A percentile compares a stretch with the other conserved stretches of the same genome.
phyloP scores from a whole-genome alignment of 2,888 invertebrate genomes.

The Scotopteryx bipunctaria region DNA sequence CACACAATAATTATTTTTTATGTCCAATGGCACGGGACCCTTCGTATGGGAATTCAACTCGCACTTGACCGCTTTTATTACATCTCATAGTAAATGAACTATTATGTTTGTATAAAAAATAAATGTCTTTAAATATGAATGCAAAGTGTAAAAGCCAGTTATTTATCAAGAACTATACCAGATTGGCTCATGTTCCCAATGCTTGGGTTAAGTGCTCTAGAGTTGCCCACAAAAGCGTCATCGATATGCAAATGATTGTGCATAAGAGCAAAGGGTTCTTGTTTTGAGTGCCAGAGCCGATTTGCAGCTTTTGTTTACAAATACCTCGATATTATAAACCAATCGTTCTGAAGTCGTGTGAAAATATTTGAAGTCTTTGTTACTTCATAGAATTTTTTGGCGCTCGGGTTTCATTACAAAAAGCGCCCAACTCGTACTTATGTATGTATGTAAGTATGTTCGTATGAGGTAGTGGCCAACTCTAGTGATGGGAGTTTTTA shows the following conservation, averaged over 20 bases:
- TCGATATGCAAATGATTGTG: conserved; percentile 78
- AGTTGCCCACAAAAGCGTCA: conserved; percentile 44
- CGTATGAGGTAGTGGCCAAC: no score
- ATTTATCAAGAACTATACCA: conserved; percentile 14
- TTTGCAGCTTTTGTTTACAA: conserved; percentile 67
- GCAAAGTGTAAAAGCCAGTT: neutral
- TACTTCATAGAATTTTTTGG: no score
- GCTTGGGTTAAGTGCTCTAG: conserved; percentile 14
- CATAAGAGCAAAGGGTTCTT: conserved; percentile 63
- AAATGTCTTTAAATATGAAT: neutral
- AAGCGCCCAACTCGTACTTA: no score
- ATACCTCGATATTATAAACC: conserved; percentile 19
- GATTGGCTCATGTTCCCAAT: conserved; percentile 29
- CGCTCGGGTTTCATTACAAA: no score
- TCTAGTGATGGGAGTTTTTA: no score
- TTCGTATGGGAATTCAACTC: no score
- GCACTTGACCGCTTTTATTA: no score
- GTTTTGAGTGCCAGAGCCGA: conserved; percentile 50
- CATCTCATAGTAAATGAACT: no score
- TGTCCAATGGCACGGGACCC: no score
- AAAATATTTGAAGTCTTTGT: conserved; percentile 45
- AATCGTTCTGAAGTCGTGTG: conserved; percentile 49
- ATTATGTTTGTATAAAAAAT: no score
- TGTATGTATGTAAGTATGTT: no score
- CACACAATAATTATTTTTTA: no score